These are phyloP conservation scores for Salticus scenicus DNA, from an alignment of 2,888 invertebrate species.

Conservation along the genomic window DNA sequence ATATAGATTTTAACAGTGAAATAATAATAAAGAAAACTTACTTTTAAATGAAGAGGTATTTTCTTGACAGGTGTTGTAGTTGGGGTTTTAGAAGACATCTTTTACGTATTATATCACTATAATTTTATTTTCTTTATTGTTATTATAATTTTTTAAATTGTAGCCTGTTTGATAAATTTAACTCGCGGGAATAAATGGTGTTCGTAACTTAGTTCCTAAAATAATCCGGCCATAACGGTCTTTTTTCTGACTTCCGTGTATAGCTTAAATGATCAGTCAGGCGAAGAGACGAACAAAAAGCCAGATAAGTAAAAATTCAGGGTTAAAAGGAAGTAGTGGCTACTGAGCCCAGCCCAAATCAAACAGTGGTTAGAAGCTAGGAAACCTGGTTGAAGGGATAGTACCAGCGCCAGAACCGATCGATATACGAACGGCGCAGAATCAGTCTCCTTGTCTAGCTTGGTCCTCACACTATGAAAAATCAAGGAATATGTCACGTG, in stretches of 20 bases:
- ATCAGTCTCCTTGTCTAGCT: conserved; percentile 42
- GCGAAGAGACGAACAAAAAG: background rate
- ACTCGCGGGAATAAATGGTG: background rate
- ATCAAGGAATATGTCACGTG: conserved; percentile 38
- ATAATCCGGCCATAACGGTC: background rate
- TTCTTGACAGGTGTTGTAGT: conserved; percentile 89
- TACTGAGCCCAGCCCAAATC: conserved; percentile 43
- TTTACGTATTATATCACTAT: no score
- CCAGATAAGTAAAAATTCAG: background rate
- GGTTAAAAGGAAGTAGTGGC: conserved; percentile 20
- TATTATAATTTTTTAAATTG: conserved; percentile 6
- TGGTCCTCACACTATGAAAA: conserved; percentile 33
- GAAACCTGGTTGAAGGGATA: conserved; percentile 29
- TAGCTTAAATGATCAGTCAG: background rate
- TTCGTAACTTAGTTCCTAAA: background rate
- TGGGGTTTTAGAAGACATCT: conserved; percentile 70
- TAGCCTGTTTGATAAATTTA: background rate
- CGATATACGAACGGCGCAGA: conserved; percentile 58
- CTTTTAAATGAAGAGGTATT: conserved; percentile 87
- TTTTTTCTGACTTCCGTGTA: background rate
- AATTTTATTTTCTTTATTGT: no score
- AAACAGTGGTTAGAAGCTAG: conserved; percentile 33
- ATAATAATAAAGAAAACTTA: conserved; percentile 9
- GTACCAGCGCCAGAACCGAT: conserved; percentile 26
- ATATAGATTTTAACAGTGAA: no score